Base-by-base conservation (phyloP, 2,888 invertebrate species). In the Spisula subtruncata region DNA sequence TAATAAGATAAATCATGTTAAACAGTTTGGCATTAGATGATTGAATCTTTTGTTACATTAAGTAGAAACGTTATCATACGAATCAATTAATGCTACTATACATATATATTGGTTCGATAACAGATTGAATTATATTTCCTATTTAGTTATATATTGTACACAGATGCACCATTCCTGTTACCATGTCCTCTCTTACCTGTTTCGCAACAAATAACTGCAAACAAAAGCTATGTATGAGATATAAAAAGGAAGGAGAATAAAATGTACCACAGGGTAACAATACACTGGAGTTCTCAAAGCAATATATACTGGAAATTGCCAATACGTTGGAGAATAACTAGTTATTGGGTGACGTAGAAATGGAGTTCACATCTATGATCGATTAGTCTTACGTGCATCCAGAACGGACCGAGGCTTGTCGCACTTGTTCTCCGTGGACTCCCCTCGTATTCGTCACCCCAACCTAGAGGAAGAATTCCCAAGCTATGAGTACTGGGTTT, bases 401-500 rank as follows among this genome's bases (percentile, higher is more conserved):
- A 91, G 86, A 79, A 87, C 12, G 91, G 88, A 46, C 96, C 96
- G 14, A 96, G 94, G 92, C 95, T 95, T 86, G 94, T 93, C 1
- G 96, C 94, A 91, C 95, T 95, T 71, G 94, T 93, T 84, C 95
- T 91, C 82, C 95, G 89, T 46, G 93, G 93, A 80, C 93, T 86
- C 51, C 93, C 94, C 60, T 90, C 88, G 90, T 92, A 93, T 32
- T 94, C 94, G 54, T 93, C 93, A 75, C 93, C 94, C 91, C 92
- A 91, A 83, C 94, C 94, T 66, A 95, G 89, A 48, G 95, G 95
- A 82, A 95, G 94, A 48, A 95, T 93, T 54, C 95, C 95, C 83
- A 95, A 94, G 92, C 95, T 95, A 92, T 95, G 95, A 32, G 95
- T 96, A 91, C 96, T 96, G 75, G 96, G 95, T 85, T 95, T 93